These are phyloP conservation scores for Morus bassanus DNA, from an alignment of 2,797 vertebrate genomes.

Conservation along the genomic window DNA sequence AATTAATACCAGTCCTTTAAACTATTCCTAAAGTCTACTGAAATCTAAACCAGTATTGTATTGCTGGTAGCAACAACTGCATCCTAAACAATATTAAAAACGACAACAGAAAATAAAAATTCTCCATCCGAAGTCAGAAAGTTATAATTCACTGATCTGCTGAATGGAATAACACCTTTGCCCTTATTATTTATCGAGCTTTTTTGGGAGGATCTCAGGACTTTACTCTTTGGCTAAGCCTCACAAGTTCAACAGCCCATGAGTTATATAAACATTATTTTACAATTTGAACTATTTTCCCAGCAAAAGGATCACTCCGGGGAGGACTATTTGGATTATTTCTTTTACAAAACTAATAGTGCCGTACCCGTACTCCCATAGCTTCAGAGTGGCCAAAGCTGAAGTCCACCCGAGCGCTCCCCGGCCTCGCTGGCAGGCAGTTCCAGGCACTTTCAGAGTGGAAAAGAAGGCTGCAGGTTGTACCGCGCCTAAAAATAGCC, in stretches of 20 bases:
- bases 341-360: background rate
- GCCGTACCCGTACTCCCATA: background rate
- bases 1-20: constrained; percentile 43
- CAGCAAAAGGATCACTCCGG: background rate
- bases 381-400: background rate
- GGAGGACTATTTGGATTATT: background rate
- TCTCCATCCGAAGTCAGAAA: background rate
- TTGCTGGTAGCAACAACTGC: background rate
- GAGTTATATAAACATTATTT: constrained; percentile 58
- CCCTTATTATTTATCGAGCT: constrained; percentile 14
- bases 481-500: background rate
- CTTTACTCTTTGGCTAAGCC: constrained; percentile 52
- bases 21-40: background rate
- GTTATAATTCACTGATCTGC: background rate
- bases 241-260: constrained; percentile 45
- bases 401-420: background rate
- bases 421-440: background rate
- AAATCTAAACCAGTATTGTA: background rate
- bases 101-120: background rate
- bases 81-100: background rate
- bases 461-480: background rate
- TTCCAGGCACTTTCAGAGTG: background rate
- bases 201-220: constrained; percentile 15
- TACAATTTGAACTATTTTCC: constrained; percentile 17
- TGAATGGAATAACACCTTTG: constrained; percentile 4